A percentile compares a stretch with the other conserved stretches of the same genome.
These are phyloP conservation scores for Tachuris rubrigastra DNA, from an alignment of 2,113 vertebrate species.

Conservation along the genomic window DNA sequence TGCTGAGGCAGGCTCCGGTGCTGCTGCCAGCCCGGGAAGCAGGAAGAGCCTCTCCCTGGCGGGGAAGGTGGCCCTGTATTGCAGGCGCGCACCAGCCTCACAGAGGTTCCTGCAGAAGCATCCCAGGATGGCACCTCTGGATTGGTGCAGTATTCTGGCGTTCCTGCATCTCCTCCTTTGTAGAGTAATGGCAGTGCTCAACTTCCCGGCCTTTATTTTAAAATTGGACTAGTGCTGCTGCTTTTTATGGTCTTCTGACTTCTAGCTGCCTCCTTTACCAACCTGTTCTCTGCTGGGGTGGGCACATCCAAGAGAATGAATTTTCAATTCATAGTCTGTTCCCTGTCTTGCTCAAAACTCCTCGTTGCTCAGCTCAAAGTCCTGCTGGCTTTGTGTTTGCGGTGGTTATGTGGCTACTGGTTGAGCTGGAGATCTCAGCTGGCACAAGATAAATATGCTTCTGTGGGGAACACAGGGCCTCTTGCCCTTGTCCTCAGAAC, in stretches of 20 bases:
- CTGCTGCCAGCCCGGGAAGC: background rate
- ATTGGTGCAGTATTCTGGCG: background rate
- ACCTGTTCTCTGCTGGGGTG: background rate
- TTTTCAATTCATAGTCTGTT: background rate
- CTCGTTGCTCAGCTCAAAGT: accelerated
- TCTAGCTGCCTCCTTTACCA: background rate
- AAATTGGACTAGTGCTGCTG: background rate
- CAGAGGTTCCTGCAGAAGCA: background rate
- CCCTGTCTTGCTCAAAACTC: background rate
- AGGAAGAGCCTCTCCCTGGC: background rate
- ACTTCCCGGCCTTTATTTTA: background rate
- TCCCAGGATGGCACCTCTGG: background rate
- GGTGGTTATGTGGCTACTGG: background rate
- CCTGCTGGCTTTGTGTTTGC: background rate
- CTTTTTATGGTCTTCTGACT: background rate
- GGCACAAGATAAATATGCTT: background rate
- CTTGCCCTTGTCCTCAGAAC: background rate
- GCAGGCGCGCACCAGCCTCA: accelerated
- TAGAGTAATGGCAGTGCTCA: background rate
- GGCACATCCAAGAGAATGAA: background rate
- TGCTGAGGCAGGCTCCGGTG: accelerated
- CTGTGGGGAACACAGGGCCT: background rate
- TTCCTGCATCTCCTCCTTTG: accelerated
- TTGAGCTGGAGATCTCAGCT: background rate
- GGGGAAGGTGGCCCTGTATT: accelerated